These are phyloP conservation scores for Machimus atricapillus DNA, from an alignment of 2,888 invertebrate species.

Conservation along the genomic window DNA sequence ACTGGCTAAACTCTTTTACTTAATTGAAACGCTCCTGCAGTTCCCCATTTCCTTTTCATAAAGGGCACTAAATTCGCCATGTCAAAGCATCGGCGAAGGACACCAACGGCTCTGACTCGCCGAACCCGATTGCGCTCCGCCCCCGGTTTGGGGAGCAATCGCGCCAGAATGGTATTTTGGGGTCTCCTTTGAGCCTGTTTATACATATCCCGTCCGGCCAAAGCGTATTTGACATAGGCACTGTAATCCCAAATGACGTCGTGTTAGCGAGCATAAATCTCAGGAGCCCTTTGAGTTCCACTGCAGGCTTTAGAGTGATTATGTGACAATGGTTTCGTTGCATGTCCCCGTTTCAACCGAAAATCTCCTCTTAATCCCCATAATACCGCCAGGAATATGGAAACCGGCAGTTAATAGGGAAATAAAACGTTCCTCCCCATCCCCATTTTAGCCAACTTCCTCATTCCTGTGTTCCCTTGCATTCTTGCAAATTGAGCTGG, in stretches of 20 bases:
- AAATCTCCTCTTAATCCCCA: conserved; percentile 21
- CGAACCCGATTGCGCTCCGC: background rate
- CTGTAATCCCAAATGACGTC: conserved; percentile 28
- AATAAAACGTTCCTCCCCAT: background rate
- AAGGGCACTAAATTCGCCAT: background rate
- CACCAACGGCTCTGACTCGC: background rate
- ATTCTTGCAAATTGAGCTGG: background rate
- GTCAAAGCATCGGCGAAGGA: conserved; percentile 3
- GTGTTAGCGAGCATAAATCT: conserved; percentile 18
- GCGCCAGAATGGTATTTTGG: background rate
- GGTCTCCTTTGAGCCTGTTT: background rate
- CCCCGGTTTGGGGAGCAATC: background rate
- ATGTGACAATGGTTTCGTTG: conserved; percentile 33
- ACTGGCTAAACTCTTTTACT: conserved; percentile 19
- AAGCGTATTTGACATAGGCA: conserved; percentile 7
- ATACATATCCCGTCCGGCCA: background rate
- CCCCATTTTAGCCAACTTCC: background rate
- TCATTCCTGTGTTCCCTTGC: background rate
- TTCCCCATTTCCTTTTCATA: background rate
- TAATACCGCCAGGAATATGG: background rate
- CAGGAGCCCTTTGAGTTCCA: conserved; percentile 17
- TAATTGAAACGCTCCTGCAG: conserved; percentile 27
- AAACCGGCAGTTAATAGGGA: background rate
- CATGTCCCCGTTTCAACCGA: conserved; percentile 11
- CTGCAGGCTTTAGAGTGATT: conserved; percentile 13